Percentiles rank a stretch among this genome's conserved stretches.
These are phyloP conservation scores for Alloplasta piceator DNA, from an alignment of 2,888 invertebrate species.

Conservation along the genomic window DNA sequence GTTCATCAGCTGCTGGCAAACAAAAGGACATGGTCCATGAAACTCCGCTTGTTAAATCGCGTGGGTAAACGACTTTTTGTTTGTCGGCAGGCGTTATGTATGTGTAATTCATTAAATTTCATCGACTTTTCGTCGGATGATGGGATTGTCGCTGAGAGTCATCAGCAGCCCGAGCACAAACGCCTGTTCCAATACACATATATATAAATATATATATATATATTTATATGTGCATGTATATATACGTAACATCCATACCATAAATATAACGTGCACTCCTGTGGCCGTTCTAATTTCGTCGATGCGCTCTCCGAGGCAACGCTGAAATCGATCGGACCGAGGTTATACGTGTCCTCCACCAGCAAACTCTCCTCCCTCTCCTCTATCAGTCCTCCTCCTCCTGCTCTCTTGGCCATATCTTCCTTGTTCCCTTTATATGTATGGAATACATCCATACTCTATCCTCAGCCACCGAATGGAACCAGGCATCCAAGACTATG, in stretches of 20 bases:
- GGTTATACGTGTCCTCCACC: constrained; percentile 61
- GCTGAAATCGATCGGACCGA: constrained; percentile 64
- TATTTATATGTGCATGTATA: neutral
- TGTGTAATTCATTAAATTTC: constrained; percentile 10
- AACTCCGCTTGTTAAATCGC: no score
- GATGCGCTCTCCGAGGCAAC: constrained; percentile 63
- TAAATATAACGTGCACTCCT: constrained; percentile 54
- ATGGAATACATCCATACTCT: neutral
- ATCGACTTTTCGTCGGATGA: constrained; percentile 16
- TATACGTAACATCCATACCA: constrained; percentile 37
- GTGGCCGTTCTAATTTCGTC: constrained; percentile 64
- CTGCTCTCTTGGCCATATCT: neutral
- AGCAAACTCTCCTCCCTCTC: constrained; percentile 21
- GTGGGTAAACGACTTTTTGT: no score
- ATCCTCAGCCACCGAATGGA: constrained; percentile 18
- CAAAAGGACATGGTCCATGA: no score
- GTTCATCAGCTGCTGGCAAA: no score
- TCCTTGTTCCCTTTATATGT: neutral
- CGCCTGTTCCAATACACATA: neutral
- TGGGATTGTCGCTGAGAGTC: constrained; percentile 2
- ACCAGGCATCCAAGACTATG: constrained; percentile 32
- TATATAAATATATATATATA: neutral
- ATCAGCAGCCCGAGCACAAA: neutral
- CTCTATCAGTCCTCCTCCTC: neutral
- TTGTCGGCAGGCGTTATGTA: no score